Evolutionary conservation across 2,797 vertebrate genomes (phyloP), one percentile per base, ranked within the genome.

Genomic region (Todus mexicanus): DNA sequence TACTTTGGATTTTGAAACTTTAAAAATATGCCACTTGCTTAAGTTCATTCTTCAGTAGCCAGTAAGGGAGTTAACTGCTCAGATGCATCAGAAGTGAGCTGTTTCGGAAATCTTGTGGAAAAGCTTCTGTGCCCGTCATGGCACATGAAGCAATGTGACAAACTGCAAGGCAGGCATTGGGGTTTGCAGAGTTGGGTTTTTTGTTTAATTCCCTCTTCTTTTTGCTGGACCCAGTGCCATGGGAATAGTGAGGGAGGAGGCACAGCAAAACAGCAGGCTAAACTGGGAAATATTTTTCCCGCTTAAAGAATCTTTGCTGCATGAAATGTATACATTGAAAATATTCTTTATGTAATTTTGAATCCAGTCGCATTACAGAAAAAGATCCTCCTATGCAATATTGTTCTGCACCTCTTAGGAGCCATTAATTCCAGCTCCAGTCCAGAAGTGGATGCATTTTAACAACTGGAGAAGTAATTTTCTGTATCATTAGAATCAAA

Each of bases 1-100:
- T 74, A 57, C 54, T 93, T 91, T 59, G 69, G 77, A 42, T 81
- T 93, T 60, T 68, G n/a, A 93, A 90, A 35, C 54, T 84, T 78
- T 74, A 59, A 78, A 81, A 87, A 42, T 60, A 37, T 8, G 20
- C 63, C 9, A 3, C 45, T 87, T 86, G 23, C 25, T 77, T 82
- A 17, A 79, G 82, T 94, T 90, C 42, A 56, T 26, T 84, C 47
- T 64, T 16, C 11, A 70, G 42, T 56, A 76, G 25, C 53, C 47
- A 63, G 18, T 33, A 50, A 85, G n/a, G 21, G 26, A 73, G 15
- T 26, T 69, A 33, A 66, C 7, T 43, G 33, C 74, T 88, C 54
- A n/a, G 65, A 71, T 72, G 22, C 7, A 22, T 48, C 4, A 12
- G 33, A 38, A 73, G 1, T 15, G 13, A 77, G 35, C 10, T 37